phyloP scores from a whole-genome alignment of 2,888 invertebrate genomes.

The Tetragnatha montana region DNA sequence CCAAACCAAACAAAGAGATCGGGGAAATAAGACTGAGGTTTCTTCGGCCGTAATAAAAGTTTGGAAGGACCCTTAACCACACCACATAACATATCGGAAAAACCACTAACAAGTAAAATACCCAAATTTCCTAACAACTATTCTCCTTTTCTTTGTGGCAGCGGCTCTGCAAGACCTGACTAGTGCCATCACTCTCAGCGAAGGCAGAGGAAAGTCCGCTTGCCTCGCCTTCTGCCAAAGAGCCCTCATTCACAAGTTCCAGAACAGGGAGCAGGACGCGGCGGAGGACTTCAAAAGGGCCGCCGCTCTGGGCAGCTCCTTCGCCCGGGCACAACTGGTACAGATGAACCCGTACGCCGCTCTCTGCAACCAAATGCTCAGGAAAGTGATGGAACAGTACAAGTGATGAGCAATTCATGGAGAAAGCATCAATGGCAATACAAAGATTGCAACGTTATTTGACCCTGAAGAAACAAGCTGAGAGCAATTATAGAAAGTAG shows the following conservation, averaged over 20 bases:
- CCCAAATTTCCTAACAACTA: too few relatives aligned
- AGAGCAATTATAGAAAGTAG: too few relatives aligned
- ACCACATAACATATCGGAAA: too few relatives aligned
- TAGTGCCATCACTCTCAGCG: conserved; percentile 83
- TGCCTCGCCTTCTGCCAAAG: conserved; percentile 90
- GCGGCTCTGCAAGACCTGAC: conserved; percentile 85
- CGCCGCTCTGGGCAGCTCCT: conserved; percentile 87
- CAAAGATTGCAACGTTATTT: background rate
- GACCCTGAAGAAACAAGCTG: too few relatives aligned
- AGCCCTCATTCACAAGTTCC: conserved; percentile 85
- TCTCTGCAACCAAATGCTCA: conserved; percentile 94
- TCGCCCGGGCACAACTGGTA: conserved; percentile 90
- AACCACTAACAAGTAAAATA: too few relatives aligned
- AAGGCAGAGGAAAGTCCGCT: conserved; percentile 81
- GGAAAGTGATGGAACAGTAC: conserved; percentile 83
- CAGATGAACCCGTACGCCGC: conserved; percentile 96
- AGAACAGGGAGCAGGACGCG: conserved; percentile 83
- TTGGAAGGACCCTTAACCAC: too few relatives aligned
- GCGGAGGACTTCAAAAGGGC: conserved; percentile 86
- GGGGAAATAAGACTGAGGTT: too few relatives aligned
- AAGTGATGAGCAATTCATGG: conserved; percentile 28
- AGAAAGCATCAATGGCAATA: background rate
- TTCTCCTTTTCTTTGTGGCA: conserved; percentile 14
- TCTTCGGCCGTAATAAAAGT: too few relatives aligned
- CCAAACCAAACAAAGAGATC: too few relatives aligned